These are phyloP conservation scores for Brachylomia viminalis DNA, from an alignment of 2,888 invertebrate genomes.

Conservation along the genomic window DNA sequence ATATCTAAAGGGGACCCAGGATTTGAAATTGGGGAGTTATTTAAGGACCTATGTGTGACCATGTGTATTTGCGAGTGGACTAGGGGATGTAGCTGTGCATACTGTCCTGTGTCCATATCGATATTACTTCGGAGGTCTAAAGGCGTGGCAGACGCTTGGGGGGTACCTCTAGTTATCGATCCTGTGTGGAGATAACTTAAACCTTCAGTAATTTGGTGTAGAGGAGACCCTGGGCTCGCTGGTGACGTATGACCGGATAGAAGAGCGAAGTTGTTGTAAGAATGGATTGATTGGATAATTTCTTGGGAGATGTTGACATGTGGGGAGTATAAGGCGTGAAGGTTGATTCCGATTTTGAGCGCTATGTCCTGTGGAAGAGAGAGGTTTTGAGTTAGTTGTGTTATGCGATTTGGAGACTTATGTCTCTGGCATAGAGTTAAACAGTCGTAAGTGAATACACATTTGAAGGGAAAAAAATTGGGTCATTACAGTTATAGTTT, in stretches of 20 bases:
- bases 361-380: conserved; percentile 83
- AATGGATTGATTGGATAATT: conserved; percentile 77
- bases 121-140: conserved; percentile 88
- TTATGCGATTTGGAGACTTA: no score
- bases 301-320: conserved; percentile 81
- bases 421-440: not conserved
- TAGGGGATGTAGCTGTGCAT: conserved; percentile 84
- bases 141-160: conserved; percentile 90
- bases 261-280: conserved; percentile 77
- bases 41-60: conserved; percentile 89
- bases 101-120: conserved; percentile 89
- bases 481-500: no score
- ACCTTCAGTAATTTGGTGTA: conserved; percentile 92
- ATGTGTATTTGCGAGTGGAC: conserved; percentile 85
- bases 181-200: conserved; percentile 94
- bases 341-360: conserved; percentile 88
- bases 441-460: not conserved
- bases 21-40: conserved; percentile 92
- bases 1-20: conserved; percentile 94
- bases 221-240: conserved; percentile 85
- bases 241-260: conserved; percentile 78
- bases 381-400: not conserved
- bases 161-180: conserved; percentile 93
- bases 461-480: not conserved
- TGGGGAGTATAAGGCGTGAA: conserved; percentile 80